Evolutionary conservation across 2,797 vertebrate genomes (phyloP).

Genomic region (Chrysocyon brachyurus): DNA sequence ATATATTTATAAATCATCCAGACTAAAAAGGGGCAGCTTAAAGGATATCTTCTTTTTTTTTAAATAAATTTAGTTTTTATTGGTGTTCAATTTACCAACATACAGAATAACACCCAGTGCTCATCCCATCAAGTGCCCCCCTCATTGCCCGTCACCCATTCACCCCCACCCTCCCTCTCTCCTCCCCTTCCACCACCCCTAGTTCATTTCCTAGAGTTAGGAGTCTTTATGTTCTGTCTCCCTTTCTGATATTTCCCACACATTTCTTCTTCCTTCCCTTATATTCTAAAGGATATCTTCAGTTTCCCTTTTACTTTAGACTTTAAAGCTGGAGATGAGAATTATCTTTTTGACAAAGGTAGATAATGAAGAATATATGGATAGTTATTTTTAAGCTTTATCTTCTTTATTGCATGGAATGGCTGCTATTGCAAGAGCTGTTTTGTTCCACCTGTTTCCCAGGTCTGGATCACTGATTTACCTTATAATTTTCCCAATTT

Average conservation of each 20-base stretch:
- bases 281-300: not conserved
- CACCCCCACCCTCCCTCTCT: too few species aligned
- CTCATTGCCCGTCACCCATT: too few species aligned
- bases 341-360: not conserved
- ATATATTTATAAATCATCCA: not conserved
- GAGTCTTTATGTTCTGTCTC: too few species aligned
- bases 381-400: not conserved
- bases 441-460: not conserved
- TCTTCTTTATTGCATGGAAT: not conserved
- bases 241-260: too few species aligned
- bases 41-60: not conserved
- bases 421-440: not conserved
- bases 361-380: not conserved
- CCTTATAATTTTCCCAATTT: constrained; percentile 99
- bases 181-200: too few species aligned
- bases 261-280: too few species aligned
- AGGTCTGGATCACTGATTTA: constrained; percentile 78
- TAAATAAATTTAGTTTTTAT: too few species aligned
- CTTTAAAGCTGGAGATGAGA: constrained; percentile 2
- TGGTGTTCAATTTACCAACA: too few species aligned
- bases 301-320: constrained; percentile 54
- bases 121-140: too few species aligned
- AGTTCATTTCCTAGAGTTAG: too few species aligned
- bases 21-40: constrained; percentile 1
- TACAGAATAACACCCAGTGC: too few species aligned